A percentile compares a stretch with the other conserved stretches of the same genome.
These are phyloP conservation scores for Netelia melanura DNA, from an alignment of 2,888 invertebrate genomes.

Conservation along the genomic window DNA sequence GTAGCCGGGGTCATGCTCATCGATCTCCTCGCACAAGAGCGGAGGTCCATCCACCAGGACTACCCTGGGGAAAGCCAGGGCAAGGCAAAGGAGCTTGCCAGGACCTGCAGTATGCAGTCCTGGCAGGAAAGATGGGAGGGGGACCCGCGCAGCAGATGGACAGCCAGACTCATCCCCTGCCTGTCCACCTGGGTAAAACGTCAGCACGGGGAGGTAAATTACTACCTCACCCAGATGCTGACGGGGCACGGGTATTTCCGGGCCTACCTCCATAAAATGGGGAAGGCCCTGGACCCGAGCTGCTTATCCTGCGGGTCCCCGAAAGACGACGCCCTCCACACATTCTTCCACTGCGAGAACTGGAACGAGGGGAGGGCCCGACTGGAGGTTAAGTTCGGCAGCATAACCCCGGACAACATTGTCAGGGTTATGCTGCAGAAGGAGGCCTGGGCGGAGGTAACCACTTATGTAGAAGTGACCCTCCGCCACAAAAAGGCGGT, in stretches of 20 bases:
- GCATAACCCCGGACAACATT: too few species aligned
- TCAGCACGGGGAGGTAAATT: neutral
- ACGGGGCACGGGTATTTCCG: constrained; percentile 4
- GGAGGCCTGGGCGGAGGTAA: too few species aligned
- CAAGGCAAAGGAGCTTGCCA: neutral
- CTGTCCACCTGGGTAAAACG: neutral
- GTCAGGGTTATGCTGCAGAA: too few species aligned
- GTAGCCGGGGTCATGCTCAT: too few species aligned
- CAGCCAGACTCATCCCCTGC: too few species aligned
- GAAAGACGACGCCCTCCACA: constrained; percentile 22
- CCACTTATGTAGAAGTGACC: too few species aligned
- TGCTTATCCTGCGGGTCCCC: constrained; percentile 13
- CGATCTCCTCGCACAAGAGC: neutral
- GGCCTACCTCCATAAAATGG: constrained; percentile 15
- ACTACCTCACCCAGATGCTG: neutral
- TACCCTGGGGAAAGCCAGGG: neutral
- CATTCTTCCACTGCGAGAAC: constrained; percentile 20
- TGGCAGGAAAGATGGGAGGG: too few species aligned
- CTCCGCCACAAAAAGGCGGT: too few species aligned
- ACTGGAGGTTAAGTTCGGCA: neutral
- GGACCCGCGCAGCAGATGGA: too few species aligned
- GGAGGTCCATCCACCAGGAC: neutral
- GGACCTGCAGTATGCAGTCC: too few species aligned
- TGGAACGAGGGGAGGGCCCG: neutral
- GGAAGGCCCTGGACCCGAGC: neutral